Evolutionary conservation across 2,888 invertebrate genomes (phyloP), one percentile per base, ranked within the genome.

Genomic region (Invenusta paracnida): DNA sequence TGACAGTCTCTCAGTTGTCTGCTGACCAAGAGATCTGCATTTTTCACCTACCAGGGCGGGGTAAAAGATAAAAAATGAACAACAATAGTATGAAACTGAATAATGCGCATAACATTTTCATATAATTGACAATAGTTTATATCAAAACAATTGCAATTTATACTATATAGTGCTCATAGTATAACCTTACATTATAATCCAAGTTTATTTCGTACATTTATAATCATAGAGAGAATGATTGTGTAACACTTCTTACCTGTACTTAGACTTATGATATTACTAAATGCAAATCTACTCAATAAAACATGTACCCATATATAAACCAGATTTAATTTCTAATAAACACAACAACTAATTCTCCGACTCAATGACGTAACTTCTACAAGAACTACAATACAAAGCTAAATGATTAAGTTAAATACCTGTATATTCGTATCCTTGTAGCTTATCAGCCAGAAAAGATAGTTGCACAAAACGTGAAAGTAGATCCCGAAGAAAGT

Each of bases 381-480:
- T 48, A 48, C 48, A 48, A 48, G 48, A 5, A 48, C 17, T 48
- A 48, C 17, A n/a, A n/a, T 48, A 11, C 5, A 5, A 48, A 48
- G 48, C 48, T 48, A 48, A 48, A 48, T 48, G 17, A 48, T 48
- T 11, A 48, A 48, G 17, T 11, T 48, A 48, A 48, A 48, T 48
- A 48, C 48, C 48, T 79, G 79, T 79, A 27, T 79, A 11, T 79
- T 79, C 23, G 29, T 79, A 79, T 79, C 79, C 79, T 79, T 79
- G 29, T 79, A 79, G 11, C 25, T 28, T 25, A 79, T 79, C 79
- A 79, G 79, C 79, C 79, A 79, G 25, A 28, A 79, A 79, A 27
- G 79, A 79, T 79, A 25, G 79, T 28, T 79, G 79, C 79, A 79
- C 79, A 79, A 79, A 79, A 27, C 79, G 79, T 28, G 79, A 79